phyloP scores from a whole-genome alignment of 2,113 vertebrate species.

The Mustelus asterias region DNA sequence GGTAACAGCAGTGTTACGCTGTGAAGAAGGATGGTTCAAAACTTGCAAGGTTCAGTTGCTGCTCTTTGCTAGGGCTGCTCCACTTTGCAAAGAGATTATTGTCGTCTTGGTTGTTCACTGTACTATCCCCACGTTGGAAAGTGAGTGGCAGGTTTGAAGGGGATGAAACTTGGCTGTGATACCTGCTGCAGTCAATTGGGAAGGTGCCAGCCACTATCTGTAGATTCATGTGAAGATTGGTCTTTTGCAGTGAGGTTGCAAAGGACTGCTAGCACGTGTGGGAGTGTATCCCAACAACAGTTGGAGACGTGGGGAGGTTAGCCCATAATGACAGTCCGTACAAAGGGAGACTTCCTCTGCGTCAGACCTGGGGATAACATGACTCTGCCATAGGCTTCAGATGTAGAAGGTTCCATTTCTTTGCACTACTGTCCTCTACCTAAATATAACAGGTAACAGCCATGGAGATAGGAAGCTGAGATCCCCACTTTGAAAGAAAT shows the following conservation, averaged over 20 bases:
- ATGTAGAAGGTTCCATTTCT: background rate
- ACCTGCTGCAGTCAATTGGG: background rate
- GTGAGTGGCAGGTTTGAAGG: background rate
- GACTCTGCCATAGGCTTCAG: background rate
- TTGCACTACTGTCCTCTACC: background rate
- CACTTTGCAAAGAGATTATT: background rate
- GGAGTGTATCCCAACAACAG: background rate
- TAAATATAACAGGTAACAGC: background rate
- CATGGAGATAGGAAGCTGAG: background rate
- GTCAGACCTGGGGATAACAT: background rate
- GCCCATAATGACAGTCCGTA: background rate
- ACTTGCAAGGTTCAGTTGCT: background rate
- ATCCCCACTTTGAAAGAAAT: background rate
- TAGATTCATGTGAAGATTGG: background rate
- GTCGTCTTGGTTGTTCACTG: background rate
- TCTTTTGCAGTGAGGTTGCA: background rate
- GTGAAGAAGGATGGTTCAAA: background rate
- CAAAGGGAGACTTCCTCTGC: background rate
- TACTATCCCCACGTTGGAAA: background rate
- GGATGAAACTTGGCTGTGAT: background rate
- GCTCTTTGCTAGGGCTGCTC: background rate
- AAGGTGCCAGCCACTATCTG: background rate
- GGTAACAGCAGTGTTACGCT: background rate
- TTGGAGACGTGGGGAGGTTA: background rate
- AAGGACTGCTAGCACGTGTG: background rate